Evolutionary conservation across 2,113 vertebrate species (phyloP), one percentile per base, ranked within the genome.

Genomic region (Paradoxurus hermaphroditus): DNA sequence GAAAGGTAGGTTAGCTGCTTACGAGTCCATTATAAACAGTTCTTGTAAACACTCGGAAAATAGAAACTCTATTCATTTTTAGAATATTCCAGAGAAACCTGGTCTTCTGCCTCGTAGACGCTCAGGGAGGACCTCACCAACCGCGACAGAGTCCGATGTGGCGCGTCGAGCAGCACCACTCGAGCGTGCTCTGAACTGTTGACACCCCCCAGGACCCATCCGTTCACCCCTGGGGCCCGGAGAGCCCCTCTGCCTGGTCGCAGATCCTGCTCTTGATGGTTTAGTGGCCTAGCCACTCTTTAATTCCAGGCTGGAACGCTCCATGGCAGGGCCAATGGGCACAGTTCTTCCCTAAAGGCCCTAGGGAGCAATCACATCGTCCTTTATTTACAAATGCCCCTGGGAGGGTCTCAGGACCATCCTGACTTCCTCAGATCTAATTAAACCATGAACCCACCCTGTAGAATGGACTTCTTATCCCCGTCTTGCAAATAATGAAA

Each of bases 351-450:
- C 44, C 31, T 53, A 59, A 51, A 83, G 46, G 77, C 18, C 86
- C 27, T 63, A n/a, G 79, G 36, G 53, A 95, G 11, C 27, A 67
- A 18, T 51, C 56, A 51, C 13, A 63, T 21, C 23, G 27, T 81
- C 21, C 41, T 15, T 89, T 88, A 78, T 91, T 72, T 53, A 16
- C 44, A 8, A n/a, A 56, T 68, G 15, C 78, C 72, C 63, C 18
- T 34, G 0, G 34, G 82, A 67, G 12, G 12, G 73, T 84, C 62
- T 70, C n/a, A 72, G 39, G 44, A 65, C 84, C 53, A 53, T 88
- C n/a, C 51, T 90, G 70, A 31, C 39, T 92, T 77, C 53, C 25
- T 90, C 15, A 95, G 84, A 62, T 94, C 75, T 85, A 94, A 81
- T 34, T 82, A 87, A 91, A 84, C n/a, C 67, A 51, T 62, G 62